A percentile compares a stretch with the other conserved stretches of the same genome.
Evolutionary conservation across 2,888 invertebrate species (phyloP).

Genomic region (Pseudococcus viburni): DNA sequence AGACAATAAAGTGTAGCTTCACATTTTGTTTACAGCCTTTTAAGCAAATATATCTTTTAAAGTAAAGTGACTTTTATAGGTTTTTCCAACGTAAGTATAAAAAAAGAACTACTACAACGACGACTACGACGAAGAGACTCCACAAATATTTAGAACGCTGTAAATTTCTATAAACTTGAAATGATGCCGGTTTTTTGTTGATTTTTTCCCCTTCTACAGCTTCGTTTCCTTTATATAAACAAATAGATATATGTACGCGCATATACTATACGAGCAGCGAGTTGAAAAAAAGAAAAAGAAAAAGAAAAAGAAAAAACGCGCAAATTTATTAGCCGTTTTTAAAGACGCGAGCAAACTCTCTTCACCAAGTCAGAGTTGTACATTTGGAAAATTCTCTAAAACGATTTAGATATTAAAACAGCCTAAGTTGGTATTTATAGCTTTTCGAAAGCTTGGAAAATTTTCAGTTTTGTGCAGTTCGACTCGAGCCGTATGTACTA

Average conservation of each 20-base stretch:
- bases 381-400: conserved; percentile 1
- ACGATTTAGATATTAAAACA: conserved; percentile 22
- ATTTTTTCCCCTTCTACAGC: not conserved
- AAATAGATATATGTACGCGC: not conserved
- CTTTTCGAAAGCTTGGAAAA: conserved; percentile 25
- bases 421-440: conserved; percentile 7
- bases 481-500: not conserved
- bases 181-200: conserved; percentile 12
- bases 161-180: conserved; percentile 37
- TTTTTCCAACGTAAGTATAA: conserved; percentile 11
- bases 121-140: conserved; percentile 12
- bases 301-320: not conserved
- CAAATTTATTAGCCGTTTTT: conserved; percentile 18
- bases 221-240: not conserved
- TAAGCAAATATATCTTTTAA: conserved; percentile 49
- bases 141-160: conserved; percentile 40
- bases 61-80: conserved; percentile 49
- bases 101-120: not conserved
- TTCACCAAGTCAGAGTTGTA: not conserved
- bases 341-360: not conserved
- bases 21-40: conserved; percentile 49
- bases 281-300: not conserved
- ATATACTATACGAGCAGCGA: not conserved
- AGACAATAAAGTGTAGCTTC: conserved; percentile 40
- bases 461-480: not conserved